Evolutionary conservation across 2,888 invertebrate genomes (phyloP), one percentile per base, ranked within the genome.

Genomic region (Phanerotoma sp.): DNA sequence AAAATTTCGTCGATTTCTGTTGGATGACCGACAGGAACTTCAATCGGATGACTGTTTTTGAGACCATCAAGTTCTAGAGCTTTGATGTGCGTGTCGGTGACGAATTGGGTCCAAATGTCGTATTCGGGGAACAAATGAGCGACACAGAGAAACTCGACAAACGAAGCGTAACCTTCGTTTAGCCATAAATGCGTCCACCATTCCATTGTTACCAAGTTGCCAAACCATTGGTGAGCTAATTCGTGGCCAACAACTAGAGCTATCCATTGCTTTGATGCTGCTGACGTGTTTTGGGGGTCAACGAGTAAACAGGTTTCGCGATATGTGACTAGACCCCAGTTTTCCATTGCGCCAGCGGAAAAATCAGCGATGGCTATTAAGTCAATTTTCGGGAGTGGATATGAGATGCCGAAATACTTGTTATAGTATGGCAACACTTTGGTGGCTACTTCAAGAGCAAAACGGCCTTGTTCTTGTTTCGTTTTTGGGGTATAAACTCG

Each of bases 101-200:
- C 91, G 80, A 97, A 98, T 77, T 96, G 95, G 3, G 93, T 92
- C 96, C 96, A 96, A 71, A 96, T 95, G 72, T 97, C 92, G 79
- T 91, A 96, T 71, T 97, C 93, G 0, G 96, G 96, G 76, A 95
- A 96, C 51, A 95, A 80, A 74, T 91, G 87, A 72, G 93, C 90
- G 1, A 96, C 93, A 79, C 96, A 96, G 5, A 96, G 82, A 71
- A 92, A 96, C 77, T 97, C 96, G 40, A 96, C 93, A 82, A 96
- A 98, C 0, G 93, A 91, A 0, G 97, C 97, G 78, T 94, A 95
- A 3, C 95, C 96, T 77, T 97, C 96, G 77, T 97, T 97, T 30
- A 97, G 79, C 96, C 96, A 97, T 28, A 93, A 79, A 79, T 96
- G 92, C 2, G 94, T 95, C 96, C 96, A 96, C 95, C 95, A 96